Evolutionary conservation across 2,888 invertebrate genomes (phyloP).

Genomic region (Neoitamus cyanurus): DNA sequence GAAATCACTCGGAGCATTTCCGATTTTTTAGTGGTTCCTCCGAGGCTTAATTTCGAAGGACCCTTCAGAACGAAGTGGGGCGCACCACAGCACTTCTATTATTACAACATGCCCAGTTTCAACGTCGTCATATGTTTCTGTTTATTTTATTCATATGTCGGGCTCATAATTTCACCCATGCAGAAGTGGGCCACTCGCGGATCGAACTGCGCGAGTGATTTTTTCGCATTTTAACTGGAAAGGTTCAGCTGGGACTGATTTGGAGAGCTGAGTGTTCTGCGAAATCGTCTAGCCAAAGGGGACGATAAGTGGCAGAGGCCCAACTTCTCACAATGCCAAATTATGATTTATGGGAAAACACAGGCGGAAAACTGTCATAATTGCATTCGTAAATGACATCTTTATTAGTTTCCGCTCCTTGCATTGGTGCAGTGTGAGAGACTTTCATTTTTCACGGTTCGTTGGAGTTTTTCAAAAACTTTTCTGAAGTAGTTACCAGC

Average conservation of each 20-base stretch:
- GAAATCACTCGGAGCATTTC: not conserved
- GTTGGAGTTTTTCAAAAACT: not conserved
- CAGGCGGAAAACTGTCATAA: slow-evolving; percentile 30
- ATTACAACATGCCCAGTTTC: not conserved
- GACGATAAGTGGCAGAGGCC: not conserved
- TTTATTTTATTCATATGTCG: slow-evolving; percentile 26
- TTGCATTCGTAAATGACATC: slow-evolving; percentile 19
- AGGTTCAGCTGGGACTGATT: not conserved
- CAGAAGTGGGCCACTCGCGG: slow-evolving; percentile 25
- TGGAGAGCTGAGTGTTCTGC: not conserved
- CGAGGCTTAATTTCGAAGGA: not conserved
- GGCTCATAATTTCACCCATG: not conserved
- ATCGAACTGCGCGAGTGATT: not conserved
- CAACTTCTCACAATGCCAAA: not conserved
- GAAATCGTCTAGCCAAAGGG: not conserved
- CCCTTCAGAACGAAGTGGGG: slow-evolving; percentile 7
- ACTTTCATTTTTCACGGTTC: slow-evolving; percentile 18
- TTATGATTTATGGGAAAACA: slow-evolving; percentile 27
- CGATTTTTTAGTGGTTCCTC: not conserved
- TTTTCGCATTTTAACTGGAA: not conserved
- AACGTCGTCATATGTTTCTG: slow-evolving; percentile 34
- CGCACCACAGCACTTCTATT: slow-evolving; percentile 3
- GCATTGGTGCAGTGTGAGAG: not conserved
- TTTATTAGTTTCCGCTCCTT: slow-evolving; percentile 37
- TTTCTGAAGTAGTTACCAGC: not conserved